Evolutionary conservation across 92 coral and sea anemone genomes (phyloP), one percentile per base, ranked within the genome.

Genomic region (Parazoanthus darwini): DNA sequence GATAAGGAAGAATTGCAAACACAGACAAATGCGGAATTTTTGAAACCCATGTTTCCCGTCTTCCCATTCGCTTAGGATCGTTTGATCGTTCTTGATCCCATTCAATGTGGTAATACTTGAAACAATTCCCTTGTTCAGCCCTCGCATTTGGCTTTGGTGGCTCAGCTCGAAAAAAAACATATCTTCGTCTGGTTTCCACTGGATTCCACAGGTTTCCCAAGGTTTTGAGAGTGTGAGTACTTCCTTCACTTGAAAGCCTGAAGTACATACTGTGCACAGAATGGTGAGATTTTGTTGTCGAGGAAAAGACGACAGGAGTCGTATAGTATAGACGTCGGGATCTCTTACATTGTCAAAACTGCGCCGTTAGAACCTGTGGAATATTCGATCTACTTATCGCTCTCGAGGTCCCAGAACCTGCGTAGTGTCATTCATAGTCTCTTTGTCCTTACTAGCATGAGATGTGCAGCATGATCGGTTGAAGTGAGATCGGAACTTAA

Each of bases 251-350:
- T 90, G 77, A 86, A 89, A 6, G 59, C 56, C 81, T 89, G 92
- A 8, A 92, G 86, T 16, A 75, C 79, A 7, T 26, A 89, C 88
- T 92, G 90, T 1, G 88, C 82, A 86, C 94, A 92, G 58, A 92
- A 89, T 0, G 90, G 92, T n/a, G 91, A 91, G 11, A 93, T 82
- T 6, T 92, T 89, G 43, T 93, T 91, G 18, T 89, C 93, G 46
- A 91, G 91, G 56, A 91, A 18, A 20, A 89, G 88, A 11, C 90
- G 89, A 4, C 65, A 50, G 51, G 86, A 80, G 82, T 86, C 85
- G 68, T 82, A 29, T 29, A 29, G 33, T 29, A 29, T 29, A 91
- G 50, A 89, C 87, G 37, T 91, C 87, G 9, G 86, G 88, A 10
- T 87, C 92, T 81, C 79, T 71, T 75, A 88, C 23, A 3, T 5